Evolutionary conservation across 2,797 vertebrate genomes (phyloP), one percentile per base, ranked within the genome.

Genomic region (Echiichthys vipera): DNA sequence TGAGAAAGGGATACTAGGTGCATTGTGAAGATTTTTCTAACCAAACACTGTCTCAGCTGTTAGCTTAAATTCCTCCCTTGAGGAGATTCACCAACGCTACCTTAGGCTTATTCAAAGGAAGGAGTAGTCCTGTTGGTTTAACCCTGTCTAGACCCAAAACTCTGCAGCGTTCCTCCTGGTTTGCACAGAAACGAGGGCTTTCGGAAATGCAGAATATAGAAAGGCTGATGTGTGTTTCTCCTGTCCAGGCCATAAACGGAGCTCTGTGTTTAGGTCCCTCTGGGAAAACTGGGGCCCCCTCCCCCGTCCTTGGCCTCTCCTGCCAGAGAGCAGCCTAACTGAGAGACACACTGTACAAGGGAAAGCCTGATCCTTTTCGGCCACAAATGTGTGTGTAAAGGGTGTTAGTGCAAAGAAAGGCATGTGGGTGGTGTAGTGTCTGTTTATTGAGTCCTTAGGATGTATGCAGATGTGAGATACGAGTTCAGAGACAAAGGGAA

Each of bases 251-350:
- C 79, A 91, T 93, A 88, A 93, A 92, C 83, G 71, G 77, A 83
- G 83, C 88, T 91, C 91, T 93, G 88, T 94, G 83, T 92, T 87
- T 65, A 70, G 78, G 79, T 89, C 79, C 87, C 88, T 25, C 56
- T 74, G 85, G 87, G 86, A 75, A 68, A 83, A 79, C 50, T 34
- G 24, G 51, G 43, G 22, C 74, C 74, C 76, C 71, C 55, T 43
- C 74, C 55, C 66, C 43, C 71, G 61, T 76, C 49, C 42, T 51
- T 54, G 69, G 78, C 76, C 77, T 84, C 82, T 74, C 53, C 80
- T 84, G 71, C 84, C 80, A 86, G 82, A 86, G 75, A 87, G 83
- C 51, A 67, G 78, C 80, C 85, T 77, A 47, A 88, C 82, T 88
- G 75, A 90, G 85, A 84, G 78, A 88, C 65, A 74, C 66, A 63